These are phyloP conservation scores for Ceramica pisi DNA, from an alignment of 2,888 invertebrate genomes.

Conservation along the genomic window DNA sequence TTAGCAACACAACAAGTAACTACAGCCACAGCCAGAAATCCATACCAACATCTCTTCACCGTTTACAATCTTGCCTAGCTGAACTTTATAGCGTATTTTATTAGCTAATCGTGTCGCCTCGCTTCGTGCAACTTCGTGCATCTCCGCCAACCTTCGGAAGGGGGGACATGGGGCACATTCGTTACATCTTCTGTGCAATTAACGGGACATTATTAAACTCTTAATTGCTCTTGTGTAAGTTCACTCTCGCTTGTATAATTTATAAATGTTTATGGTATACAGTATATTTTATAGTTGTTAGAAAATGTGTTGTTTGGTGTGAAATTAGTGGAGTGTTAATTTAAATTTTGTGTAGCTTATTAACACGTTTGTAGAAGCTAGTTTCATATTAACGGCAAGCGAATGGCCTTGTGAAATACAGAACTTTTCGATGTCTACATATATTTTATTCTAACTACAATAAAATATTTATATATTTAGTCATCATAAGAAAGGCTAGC, in stretches of 20 bases:
- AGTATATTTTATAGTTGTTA: constrained; percentile 53
- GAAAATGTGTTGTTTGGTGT: constrained; percentile 47
- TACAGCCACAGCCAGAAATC: constrained; percentile 15
- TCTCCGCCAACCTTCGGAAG: constrained; percentile 53
- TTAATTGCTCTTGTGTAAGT: constrained; percentile 81
- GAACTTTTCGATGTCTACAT: neutral
- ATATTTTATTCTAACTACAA: neutral
- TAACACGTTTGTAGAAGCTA: neutral
- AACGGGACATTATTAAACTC: constrained; percentile 76
- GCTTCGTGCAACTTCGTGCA: constrained; percentile 36
- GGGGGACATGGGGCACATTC: constrained; percentile 75
- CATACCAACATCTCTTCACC: constrained; percentile 19
- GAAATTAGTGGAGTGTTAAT: constrained; percentile 30
- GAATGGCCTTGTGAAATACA: neutral
- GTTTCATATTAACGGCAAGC: neutral
- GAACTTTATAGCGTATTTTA: constrained; percentile 73
- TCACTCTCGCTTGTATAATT: constrained; percentile 74
- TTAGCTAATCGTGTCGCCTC: constrained; percentile 68
- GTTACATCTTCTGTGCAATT: constrained; percentile 79
- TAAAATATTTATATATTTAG: no score
- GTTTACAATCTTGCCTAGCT: constrained; percentile 46
- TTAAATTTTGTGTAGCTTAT: constrained; percentile 23
- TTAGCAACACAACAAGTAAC: constrained; percentile 16
- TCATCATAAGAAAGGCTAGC: no score
- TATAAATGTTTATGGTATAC: constrained; percentile 65